phyloP scores from a whole-genome alignment of 2,888 invertebrate species.

The Drosophila leonis region DNA sequence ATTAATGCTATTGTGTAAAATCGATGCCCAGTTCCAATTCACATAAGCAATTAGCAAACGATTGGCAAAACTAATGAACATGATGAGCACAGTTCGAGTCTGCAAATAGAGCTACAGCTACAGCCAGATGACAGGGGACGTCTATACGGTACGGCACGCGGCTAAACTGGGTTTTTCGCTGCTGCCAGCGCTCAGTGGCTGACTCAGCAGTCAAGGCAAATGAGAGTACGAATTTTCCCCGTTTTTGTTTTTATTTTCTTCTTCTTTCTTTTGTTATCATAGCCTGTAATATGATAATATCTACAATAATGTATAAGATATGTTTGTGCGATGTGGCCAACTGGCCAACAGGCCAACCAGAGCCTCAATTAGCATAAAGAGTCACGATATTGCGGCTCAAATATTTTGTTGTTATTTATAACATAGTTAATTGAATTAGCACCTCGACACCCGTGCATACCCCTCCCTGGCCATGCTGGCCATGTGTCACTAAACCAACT shows the following conservation, averaged over 20 bases:
- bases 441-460: slow-evolving; percentile 40
- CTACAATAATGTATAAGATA: slow-evolving; percentile 20
- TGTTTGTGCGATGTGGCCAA: slow-evolving; percentile 11
- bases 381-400: slow-evolving; percentile 75
- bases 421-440: slow-evolving; percentile 77
- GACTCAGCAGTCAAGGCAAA: slow-evolving; percentile 37
- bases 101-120: slow-evolving; percentile 12
- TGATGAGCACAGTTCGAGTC: slow-evolving; percentile 33
- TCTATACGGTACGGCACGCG: neutral
- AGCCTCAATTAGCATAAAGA: slow-evolving; percentile 74
- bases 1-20: slow-evolving; percentile 49
- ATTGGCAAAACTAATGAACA: slow-evolving; percentile 67
- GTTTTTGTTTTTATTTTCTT: slow-evolving; percentile 7
- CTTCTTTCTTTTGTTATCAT: neutral
- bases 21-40: slow-evolving; percentile 41
- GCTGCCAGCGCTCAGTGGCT: neutral
- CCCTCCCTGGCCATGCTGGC: slow-evolving; percentile 16
- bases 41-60: slow-evolving; percentile 64
- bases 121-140: neutral
- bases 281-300: slow-evolving; percentile 33
- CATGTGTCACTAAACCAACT: slow-evolving; percentile 65
- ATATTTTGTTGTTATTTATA: slow-evolving; percentile 78
- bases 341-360: slow-evolving; percentile 37
- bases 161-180: neutral
- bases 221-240: slow-evolving; percentile 25